Evolutionary conservation across 2,888 invertebrate species (phyloP).

Genomic region (Achlya flavicornis): DNA sequence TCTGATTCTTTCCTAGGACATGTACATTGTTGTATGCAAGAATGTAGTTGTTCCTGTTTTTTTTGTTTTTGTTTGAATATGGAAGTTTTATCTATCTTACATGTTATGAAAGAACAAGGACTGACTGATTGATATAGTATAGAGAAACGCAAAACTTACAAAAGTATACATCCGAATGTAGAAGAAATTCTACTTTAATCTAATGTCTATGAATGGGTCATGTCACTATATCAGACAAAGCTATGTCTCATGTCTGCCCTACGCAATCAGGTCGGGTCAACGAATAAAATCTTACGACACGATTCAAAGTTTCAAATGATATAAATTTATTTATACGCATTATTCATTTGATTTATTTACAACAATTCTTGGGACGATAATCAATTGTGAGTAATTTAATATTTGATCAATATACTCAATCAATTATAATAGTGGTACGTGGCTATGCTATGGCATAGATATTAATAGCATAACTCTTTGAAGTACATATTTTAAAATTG

Average conservation of each 20-base stretch:
- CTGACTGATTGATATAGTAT: too few species aligned
- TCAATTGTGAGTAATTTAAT: background rate
- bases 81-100: too few species aligned
- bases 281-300: slow-evolving; percentile 5
- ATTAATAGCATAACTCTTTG: background rate
- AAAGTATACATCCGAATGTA: background rate
- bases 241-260: background rate
- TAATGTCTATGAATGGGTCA: background rate
- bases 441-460: background rate
- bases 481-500: background rate
- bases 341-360: slow-evolving; percentile 1
- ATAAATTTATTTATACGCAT: slow-evolving; percentile 1
- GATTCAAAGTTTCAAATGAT: background rate
- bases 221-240: background rate
- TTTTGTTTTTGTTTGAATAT: too few species aligned
- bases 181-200: background rate
- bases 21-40: too few species aligned
- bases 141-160: background rate
- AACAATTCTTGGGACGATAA: background rate
- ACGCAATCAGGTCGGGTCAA: background rate
- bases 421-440: background rate
- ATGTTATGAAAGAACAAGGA: too few species aligned
- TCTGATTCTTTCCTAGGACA: too few species aligned
- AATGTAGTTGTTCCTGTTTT: too few species aligned
- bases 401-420: background rate